A percentile compares a stretch with the other conserved stretches of the same genome.
phyloP scores from a whole-genome alignment of 2,113 vertebrate genomes.

The Spilogale gracilis region DNA sequence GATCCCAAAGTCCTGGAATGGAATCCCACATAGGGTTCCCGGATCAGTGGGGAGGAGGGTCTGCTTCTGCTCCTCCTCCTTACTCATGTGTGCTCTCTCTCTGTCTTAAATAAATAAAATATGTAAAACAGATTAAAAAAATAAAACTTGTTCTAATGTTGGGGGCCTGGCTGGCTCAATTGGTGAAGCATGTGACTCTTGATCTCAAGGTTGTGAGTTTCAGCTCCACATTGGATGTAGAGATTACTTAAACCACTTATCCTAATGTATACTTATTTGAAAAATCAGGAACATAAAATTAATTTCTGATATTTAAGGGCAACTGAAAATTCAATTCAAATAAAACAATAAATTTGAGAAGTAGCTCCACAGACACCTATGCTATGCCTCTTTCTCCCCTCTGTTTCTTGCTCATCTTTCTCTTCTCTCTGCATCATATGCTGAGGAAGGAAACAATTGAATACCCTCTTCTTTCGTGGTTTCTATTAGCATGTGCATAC shows the following conservation, averaged over 20 bases:
- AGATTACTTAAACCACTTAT: not conserved
- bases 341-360: not conserved
- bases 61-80: too few species aligned
- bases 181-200: not conserved
- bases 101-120: not conserved
- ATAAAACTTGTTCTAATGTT: not conserved
- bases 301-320: not conserved
- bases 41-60: too few species aligned
- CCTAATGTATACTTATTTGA: not conserved
- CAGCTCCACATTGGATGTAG: not conserved
- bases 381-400: not conserved
- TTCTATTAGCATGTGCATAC: not conserved
- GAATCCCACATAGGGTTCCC: too few species aligned
- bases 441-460: not conserved
- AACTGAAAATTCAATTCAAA: not conserved
- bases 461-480: not conserved
- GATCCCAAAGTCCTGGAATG: not conserved
- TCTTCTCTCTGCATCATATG: not conserved
- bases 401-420: not conserved
- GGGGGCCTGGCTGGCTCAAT: not conserved
- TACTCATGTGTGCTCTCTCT: not conserved
- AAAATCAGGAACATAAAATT: not conserved
- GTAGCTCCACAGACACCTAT: not conserved
- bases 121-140: not conserved
- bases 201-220: not conserved